Evolutionary conservation across 2,113 vertebrate genomes (phyloP).

Genomic region (Balaeniceps rex): DNA sequence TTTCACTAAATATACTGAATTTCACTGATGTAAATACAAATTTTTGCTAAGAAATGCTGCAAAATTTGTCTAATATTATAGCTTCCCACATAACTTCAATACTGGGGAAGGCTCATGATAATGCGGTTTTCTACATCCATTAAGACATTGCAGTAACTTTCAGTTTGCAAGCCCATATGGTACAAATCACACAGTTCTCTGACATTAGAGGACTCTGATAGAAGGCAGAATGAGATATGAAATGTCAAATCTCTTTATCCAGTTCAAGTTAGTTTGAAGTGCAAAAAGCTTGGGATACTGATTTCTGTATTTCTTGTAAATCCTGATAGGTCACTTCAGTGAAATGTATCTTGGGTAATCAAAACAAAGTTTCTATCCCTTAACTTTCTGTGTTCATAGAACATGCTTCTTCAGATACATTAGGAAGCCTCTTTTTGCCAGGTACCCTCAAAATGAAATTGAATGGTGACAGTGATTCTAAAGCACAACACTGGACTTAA

Average conservation of each 20-base stretch:
- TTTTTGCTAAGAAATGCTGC: neutral
- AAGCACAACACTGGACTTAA: neutral
- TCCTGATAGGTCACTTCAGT: neutral
- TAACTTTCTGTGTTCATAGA: neutral
- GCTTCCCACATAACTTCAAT: neutral
- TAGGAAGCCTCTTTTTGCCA: neutral
- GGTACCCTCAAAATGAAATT: neutral
- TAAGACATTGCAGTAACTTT: neutral
- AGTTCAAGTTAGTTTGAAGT: neutral
- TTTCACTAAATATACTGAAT: neutral
- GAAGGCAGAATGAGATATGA: neutral
- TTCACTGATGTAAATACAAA: neutral
- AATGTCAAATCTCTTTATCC: neutral
- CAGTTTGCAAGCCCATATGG: neutral
- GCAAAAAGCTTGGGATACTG: neutral
- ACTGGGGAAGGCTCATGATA: neutral
- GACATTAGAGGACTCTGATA: neutral
- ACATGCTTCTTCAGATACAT: neutral
- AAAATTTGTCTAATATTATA: neutral
- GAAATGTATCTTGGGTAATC: neutral
- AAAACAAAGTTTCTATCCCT: neutral
- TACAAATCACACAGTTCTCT: neutral
- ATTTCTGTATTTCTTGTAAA: neutral
- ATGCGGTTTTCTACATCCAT: neutral
- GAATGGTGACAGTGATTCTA: neutral